Conservation (phyloP, 2,113 vertebrate genomes). For the Neolamprologus toae region DNA sequence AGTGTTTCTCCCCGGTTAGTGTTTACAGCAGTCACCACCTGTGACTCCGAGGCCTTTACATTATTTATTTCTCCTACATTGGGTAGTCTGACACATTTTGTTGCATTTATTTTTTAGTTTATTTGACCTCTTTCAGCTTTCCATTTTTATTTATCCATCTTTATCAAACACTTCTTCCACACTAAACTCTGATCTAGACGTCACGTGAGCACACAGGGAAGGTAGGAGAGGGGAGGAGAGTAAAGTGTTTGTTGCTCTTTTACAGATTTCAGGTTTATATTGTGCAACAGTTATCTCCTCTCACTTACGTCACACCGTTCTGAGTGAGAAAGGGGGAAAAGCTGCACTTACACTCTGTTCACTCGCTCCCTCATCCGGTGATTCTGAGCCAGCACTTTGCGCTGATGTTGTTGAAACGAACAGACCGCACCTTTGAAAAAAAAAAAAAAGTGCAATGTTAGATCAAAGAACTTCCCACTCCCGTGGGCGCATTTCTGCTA, state of each 20-base stretch:
- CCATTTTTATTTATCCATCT: background rate
- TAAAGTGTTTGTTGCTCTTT: background rate
- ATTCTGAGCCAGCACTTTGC: background rate
- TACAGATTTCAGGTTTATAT: background rate
- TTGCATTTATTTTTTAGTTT: background rate
- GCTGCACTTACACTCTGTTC: background rate
- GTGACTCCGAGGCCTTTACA: fast-evolving
- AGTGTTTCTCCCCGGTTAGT: background rate
- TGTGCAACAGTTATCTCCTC: fast-evolving
- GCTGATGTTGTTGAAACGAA: background rate
- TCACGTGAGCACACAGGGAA: background rate
- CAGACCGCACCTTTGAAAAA: background rate
- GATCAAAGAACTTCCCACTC: background rate
- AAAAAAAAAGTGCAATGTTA: background rate
- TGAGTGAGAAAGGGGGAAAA: background rate
- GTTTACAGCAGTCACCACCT: fast-evolving
- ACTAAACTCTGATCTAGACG: background rate
- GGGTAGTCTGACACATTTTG: background rate
- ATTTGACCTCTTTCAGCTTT: background rate
- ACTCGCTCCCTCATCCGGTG: background rate
- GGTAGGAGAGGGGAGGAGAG: background rate
- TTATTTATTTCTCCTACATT: background rate
- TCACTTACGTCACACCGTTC: background rate
- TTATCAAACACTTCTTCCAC: background rate
- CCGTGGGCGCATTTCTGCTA: background rate